Conservation (phyloP, 2,113 vertebrate genomes). For the Montifringilla adamsi region DNA sequence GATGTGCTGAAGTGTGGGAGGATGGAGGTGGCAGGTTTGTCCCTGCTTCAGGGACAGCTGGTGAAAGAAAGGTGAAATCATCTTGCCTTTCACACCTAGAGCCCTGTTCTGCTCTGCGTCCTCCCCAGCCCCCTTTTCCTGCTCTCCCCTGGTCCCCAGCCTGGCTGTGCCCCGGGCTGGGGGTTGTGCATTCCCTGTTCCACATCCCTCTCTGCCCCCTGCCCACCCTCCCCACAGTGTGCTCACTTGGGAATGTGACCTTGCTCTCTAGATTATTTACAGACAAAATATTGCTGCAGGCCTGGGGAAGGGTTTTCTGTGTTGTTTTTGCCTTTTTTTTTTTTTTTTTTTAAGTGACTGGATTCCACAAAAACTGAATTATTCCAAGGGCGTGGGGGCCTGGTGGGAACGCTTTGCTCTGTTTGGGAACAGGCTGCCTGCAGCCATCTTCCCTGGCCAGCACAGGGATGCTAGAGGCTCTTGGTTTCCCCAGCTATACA, state of each 20-base stretch:
- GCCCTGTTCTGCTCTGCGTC: neutral
- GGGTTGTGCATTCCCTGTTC: neutral
- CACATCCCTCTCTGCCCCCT: neutral
- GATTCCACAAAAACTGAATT: conserved; percentile 4
- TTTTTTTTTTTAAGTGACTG: neutral
- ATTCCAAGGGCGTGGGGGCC: neutral
- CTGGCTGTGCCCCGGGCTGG: fast-evolving
- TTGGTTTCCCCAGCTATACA: neutral
- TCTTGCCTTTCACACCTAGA: neutral
- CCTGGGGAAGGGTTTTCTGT: neutral
- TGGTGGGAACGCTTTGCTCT: neutral
- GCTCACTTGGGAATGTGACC: conserved; percentile 58
- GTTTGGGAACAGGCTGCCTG: neutral
- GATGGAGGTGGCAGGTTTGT: neutral
- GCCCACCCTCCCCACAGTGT: neutral
- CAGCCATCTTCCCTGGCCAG: neutral
- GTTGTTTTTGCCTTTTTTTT: neutral
- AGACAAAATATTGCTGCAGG: conserved; percentile 61
- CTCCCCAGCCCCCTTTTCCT: neutral
- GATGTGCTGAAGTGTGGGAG: neutral
- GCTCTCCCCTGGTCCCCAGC: neutral
- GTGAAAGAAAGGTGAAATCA: neutral
- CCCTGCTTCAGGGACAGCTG: neutral
- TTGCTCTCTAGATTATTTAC: conserved; percentile 57
- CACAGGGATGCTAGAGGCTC: neutral